A percentile compares a stretch with the other conserved stretches of the same genome.
Conservation (phyloP, 1,140 invertebrate genomes). For the Episyrphus balteatus region DNA sequence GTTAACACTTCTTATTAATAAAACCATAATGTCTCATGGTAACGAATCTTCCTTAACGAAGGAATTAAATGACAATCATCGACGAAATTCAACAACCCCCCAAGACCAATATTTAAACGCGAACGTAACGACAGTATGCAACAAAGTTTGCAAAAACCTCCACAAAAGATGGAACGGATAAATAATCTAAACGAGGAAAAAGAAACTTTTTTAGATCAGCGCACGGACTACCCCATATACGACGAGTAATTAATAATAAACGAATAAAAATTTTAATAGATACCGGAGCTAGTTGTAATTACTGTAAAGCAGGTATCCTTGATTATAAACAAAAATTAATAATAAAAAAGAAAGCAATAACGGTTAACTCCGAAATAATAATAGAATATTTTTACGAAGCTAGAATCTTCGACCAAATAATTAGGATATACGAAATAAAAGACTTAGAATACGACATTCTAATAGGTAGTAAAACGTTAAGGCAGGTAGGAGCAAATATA, state of each 20-base stretch:
- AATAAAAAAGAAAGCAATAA: too few relatives aligned
- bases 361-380: too few relatives aligned
- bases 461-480: too few relatives aligned
- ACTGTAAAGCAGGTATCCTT: too few relatives aligned
- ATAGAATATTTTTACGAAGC: too few relatives aligned
- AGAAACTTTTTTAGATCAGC: background rate
- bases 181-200: background rate
- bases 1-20: background rate
- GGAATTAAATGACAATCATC: background rate
- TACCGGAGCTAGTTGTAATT: background rate
- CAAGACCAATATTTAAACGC: background rate
- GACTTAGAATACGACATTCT: too few relatives aligned
- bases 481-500: too few relatives aligned
- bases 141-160: background rate
- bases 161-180: background rate
- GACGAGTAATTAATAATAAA: background rate
- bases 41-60: background rate
- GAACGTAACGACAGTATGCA: too few relatives aligned
- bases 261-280: background rate
- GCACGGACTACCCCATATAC: background rate
- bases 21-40: slow-evolving; percentile 1
- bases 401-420: too few relatives aligned
- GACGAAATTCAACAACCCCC: background rate
- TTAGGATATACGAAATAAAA: too few relatives aligned
- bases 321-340: too few relatives aligned